Percentiles rank a stretch among this genome's conserved stretches.
These are phyloP conservation scores for Aradophagus sp. DNA, from an alignment of 1,140 invertebrate genomes.

Conservation along the genomic window DNA sequence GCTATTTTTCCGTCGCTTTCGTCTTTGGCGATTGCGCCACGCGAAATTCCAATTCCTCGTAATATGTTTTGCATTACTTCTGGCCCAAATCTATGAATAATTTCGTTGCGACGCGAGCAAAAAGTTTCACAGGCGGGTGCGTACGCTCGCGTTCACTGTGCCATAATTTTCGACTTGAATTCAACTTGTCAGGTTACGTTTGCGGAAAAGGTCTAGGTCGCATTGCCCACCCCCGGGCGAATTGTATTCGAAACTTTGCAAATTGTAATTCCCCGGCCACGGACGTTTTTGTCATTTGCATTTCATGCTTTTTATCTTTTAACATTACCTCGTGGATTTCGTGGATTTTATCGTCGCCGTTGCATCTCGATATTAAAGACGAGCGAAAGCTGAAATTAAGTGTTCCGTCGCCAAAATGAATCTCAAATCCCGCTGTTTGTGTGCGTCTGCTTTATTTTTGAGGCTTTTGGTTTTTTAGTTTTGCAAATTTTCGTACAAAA, in stretches of 20 bases:
- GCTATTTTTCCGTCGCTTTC: no score
- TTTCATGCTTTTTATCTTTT: slow-evolving; percentile 29
- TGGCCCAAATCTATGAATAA: slow-evolving; percentile 51
- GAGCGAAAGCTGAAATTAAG: no score
- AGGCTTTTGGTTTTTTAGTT: no score
- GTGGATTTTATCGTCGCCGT: slow-evolving; percentile 8
- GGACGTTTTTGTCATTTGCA: slow-evolving; percentile 38
- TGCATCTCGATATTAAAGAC: no score
- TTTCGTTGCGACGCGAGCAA: slow-evolving; percentile 26
- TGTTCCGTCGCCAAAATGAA: no score
- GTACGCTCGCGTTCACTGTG: slow-evolving; percentile 28
- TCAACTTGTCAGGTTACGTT: slow-evolving; percentile 47
- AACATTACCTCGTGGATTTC: slow-evolving; percentile 24
- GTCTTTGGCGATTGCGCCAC: slow-evolving; percentile 35
- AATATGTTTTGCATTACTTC: slow-evolving; percentile 56
- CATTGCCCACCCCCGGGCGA: slow-evolving; percentile 20
- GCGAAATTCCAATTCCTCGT: slow-evolving; percentile 52
- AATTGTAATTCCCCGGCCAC: slow-evolving; percentile 36
- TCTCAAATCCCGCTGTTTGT: slow-evolving; percentile 17
- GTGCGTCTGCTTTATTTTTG: no score
- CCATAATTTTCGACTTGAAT: slow-evolving; percentile 50
- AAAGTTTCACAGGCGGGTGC: slow-evolving; percentile 26
- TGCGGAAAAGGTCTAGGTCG: slow-evolving; percentile 55
- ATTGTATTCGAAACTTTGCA: slow-evolving; percentile 46
- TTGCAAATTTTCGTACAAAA: no score